Percentiles rank a stretch among this genome's conserved stretches.
Evolutionary conservation across 2,113 vertebrate species (phyloP).

Genomic region (Empidonax traillii): DNA sequence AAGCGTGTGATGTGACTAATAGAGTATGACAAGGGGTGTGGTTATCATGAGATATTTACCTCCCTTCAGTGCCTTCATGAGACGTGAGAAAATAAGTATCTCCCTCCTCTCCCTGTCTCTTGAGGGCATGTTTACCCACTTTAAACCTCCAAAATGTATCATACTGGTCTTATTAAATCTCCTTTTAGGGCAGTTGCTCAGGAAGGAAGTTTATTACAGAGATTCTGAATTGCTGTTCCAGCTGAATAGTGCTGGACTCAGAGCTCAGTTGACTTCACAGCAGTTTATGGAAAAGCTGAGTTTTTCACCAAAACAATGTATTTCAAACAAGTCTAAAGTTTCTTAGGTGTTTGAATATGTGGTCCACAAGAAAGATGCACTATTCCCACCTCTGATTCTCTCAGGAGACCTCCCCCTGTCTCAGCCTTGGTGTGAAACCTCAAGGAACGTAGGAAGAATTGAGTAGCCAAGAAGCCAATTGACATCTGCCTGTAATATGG

Average conservation of each 20-base stretch:
- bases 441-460: background rate
- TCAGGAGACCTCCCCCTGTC: background rate
- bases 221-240: background rate
- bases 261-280: background rate
- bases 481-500: background rate
- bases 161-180: background rate
- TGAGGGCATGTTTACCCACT: conserved; percentile 34
- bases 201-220: conserved; percentile 17
- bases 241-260: background rate
- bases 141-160: conserved; percentile 18
- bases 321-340: background rate
- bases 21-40: conserved; percentile 72
- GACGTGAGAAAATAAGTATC: conserved; percentile 46
- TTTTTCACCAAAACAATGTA: background rate
- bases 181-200: background rate
- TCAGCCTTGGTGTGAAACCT: background rate
- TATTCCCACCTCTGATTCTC: background rate
- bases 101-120: conserved; percentile 14
- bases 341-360: background rate
- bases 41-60: conserved; percentile 66
- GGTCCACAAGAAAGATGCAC: background rate
- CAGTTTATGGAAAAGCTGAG: background rate
- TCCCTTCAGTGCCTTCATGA: conserved; percentile 48
- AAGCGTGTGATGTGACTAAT: conserved; percentile 76
- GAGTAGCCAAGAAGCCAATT: background rate